These are phyloP conservation scores for Oscheius onirici DNA, from an alignment of 2,888 invertebrate genomes.

Conservation along the genomic window DNA sequence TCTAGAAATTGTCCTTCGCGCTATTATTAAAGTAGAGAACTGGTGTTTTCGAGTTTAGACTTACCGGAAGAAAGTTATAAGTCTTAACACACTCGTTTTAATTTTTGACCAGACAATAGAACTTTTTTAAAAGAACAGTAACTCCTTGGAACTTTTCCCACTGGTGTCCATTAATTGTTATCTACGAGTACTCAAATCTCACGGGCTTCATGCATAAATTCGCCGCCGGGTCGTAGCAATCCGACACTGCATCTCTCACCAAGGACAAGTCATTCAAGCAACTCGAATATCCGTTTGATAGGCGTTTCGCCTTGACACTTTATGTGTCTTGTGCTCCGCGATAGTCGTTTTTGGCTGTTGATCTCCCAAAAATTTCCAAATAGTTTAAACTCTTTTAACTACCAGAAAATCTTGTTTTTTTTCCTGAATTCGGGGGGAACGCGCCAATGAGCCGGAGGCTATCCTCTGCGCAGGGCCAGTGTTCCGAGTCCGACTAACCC, in stretches of 20 bases:
- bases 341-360: neutral
- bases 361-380: neutral
- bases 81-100: no score
- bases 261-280: constrained; percentile 25
- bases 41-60: no score
- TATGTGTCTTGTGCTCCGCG: neutral
- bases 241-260: constrained; percentile 29
- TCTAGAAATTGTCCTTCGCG: no score
- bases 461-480: constrained; percentile 12
- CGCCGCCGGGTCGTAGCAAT: constrained; percentile 4
- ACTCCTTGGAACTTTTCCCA: constrained; percentile 1
- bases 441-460: constrained; percentile 17
- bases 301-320: neutral
- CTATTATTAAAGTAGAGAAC: no score
- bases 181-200: neutral
- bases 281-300: constrained; percentile 26
- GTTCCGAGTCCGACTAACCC: constrained; percentile 28
- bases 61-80: no score
- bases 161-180: neutral
- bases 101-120: neutral
- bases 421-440: neutral
- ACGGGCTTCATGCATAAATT: constrained; percentile 11
- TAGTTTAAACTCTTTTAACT: neutral
- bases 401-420: neutral
- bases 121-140: neutral